These are phyloP conservation scores for Plectrocnemia conspersa DNA, from an alignment of 1,140 invertebrate species.

Conservation along the genomic window DNA sequence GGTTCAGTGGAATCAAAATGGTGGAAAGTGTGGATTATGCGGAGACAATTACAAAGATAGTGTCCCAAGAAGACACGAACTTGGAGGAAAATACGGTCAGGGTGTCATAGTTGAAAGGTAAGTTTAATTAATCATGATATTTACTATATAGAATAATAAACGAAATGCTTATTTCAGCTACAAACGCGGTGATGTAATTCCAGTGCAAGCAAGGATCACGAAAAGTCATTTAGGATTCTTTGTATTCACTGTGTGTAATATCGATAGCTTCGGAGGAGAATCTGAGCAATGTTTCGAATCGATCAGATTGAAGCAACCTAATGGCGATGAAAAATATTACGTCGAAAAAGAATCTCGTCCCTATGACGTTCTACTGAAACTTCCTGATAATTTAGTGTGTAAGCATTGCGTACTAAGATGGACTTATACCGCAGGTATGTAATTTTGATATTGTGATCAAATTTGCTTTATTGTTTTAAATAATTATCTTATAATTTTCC, in stretches of 20 bases:
- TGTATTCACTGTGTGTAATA: slow-evolving; percentile 48
- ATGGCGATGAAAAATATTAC: slow-evolving; percentile 37
- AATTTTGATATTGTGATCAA: neutral
- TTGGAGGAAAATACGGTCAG: slow-evolving; percentile 52
- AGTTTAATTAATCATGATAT: neutral
- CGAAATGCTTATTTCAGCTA: slow-evolving; percentile 30
- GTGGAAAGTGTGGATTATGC: slow-evolving; percentile 56
- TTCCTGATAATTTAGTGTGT: slow-evolving; percentile 50
- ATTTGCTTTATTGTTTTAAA: neutral
- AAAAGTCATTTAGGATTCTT: slow-evolving; percentile 50
- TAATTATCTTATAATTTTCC: neutral
- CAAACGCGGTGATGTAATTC: slow-evolving; percentile 37
- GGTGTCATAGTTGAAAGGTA: slow-evolving; percentile 50
- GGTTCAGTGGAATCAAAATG: slow-evolving; percentile 49
- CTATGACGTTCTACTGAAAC: slow-evolving; percentile 15
- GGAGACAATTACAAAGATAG: slow-evolving; percentile 52
- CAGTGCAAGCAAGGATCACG: slow-evolving; percentile 40
- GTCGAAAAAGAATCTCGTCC: neutral
- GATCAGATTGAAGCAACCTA: slow-evolving; percentile 40
- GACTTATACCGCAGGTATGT: slow-evolving; percentile 45
- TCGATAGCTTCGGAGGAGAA: slow-evolving; percentile 37
- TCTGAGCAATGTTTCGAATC: slow-evolving; percentile 51
- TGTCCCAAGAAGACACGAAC: slow-evolving; percentile 57
- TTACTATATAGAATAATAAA: neutral
- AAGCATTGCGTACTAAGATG: slow-evolving; percentile 58